These are phyloP conservation scores for Theretra japonica DNA, from an alignment of 2,888 invertebrate genomes.

Conservation along the genomic window DNA sequence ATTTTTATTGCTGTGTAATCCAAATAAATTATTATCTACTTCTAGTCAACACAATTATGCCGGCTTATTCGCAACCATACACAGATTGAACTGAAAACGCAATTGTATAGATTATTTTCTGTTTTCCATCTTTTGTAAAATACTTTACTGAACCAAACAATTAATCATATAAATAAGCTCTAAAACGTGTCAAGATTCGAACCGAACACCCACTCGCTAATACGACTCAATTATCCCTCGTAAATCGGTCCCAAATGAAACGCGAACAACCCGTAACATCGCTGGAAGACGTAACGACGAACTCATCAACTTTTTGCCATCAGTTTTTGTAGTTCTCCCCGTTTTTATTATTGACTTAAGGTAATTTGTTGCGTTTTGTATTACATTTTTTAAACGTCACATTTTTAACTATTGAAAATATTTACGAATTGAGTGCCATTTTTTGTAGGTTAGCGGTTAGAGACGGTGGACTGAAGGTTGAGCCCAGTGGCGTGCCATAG, in stretches of 20 bases:
- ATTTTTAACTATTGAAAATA: not conserved
- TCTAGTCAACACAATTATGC: no score
- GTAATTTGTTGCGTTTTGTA: conserved; percentile 2
- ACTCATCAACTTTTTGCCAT: conserved; percentile 38
- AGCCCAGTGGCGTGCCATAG: no score
- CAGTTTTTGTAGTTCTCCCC: conserved; percentile 24
- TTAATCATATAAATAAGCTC: not conserved
- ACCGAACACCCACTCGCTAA: conserved; percentile 13
- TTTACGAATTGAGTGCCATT: not conserved
- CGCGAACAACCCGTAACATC: conserved; percentile 37
- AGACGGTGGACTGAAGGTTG: no score
- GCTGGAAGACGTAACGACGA: conserved; percentile 39
- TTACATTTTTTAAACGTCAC: conserved; percentile 5
- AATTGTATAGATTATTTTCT: no score
- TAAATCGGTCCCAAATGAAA: conserved; percentile 45
- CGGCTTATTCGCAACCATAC: no score
- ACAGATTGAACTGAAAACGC: no score
- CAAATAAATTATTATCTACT: no score
- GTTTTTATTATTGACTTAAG: conserved; percentile 6
- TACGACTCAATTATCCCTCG: conserved; percentile 31
- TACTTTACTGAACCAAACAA: no score
- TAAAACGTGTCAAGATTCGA: not conserved
- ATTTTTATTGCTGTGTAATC: no score
- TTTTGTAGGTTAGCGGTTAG: no score
- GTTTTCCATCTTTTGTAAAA: no score